Evolutionary conservation across 2,113 vertebrate species (phyloP).

Genomic region (Neodon shergylaensis): DNA sequence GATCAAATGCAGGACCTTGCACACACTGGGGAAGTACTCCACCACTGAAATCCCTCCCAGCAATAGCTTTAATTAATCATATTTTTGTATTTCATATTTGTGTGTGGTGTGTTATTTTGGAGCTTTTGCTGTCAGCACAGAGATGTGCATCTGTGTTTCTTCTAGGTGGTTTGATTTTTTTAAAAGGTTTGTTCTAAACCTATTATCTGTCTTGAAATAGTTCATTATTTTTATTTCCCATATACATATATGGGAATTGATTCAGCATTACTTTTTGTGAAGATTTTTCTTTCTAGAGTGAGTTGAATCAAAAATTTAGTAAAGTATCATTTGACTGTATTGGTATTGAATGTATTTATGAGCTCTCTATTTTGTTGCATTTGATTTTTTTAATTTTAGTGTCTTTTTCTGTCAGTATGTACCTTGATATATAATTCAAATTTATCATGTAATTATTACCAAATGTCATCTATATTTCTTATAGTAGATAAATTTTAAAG

Average conservation of each 20-base stretch:
- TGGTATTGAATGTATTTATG: not conserved
- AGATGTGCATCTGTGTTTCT: not conserved
- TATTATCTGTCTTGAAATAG: conserved; percentile 43
- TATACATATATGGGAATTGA: not conserved
- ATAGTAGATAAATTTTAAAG: not conserved
- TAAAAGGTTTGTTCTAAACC: conserved; percentile 12
- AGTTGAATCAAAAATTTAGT: conserved; percentile 19
- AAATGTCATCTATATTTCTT: not conserved
- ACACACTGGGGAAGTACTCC: not conserved
- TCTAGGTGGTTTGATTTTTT: not conserved
- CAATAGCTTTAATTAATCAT: not conserved
- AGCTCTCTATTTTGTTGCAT: not conserved
- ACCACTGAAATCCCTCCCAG: not conserved
- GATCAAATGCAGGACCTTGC: not conserved
- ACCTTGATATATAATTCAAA: not conserved
- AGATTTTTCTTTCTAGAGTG: not conserved
- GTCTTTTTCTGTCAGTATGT: not conserved
- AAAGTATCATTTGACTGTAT: not conserved
- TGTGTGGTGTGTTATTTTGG: not conserved
- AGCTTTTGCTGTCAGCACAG: conserved; percentile 14
- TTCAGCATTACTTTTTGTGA: not conserved
- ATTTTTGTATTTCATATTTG: conserved; percentile 34
- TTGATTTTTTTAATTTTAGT: not conserved
- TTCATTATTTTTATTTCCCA: not conserved
- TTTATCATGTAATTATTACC: not conserved